These are phyloP conservation scores for Bubo blakistoni DNA, from an alignment of 2,113 vertebrate genomes.

Conservation along the genomic window DNA sequence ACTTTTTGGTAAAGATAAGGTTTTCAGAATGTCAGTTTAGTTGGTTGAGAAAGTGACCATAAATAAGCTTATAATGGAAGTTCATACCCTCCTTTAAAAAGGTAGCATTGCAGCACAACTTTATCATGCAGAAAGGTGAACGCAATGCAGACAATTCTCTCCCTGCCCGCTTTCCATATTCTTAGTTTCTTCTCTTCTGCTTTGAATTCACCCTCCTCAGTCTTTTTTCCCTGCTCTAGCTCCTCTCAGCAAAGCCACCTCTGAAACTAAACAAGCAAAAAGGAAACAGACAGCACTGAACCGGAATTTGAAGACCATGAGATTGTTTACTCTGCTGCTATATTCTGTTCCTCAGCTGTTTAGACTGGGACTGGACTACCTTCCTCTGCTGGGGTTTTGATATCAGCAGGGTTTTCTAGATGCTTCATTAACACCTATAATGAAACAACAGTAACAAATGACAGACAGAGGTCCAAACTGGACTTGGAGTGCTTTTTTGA, in stretches of 20 bases:
- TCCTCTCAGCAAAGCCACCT: not conserved
- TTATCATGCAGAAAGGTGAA: not conserved
- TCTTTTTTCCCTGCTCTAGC: not conserved
- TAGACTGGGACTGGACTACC: not conserved
- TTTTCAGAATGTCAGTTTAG: not conserved
- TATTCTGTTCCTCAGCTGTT: not conserved
- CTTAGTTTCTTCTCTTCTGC: not conserved
- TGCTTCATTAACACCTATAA: not conserved
- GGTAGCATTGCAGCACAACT: not conserved
- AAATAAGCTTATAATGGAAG: not conserved
- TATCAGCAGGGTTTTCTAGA: not conserved
- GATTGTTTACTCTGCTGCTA: not conserved
- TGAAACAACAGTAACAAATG: not conserved
- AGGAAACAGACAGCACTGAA: not conserved
- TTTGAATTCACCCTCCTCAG: not conserved
- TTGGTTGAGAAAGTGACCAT: not conserved
- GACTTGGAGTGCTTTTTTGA: not conserved
- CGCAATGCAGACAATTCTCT: not conserved
- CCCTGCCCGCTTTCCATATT: not conserved
- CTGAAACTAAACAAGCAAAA: not conserved
- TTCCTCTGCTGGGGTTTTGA: not conserved
- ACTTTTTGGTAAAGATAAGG: not conserved
- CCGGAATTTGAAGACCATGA: not conserved
- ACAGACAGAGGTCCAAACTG: not conserved
- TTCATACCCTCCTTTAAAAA: not conserved